Evolutionary conservation across 2,797 vertebrate species (phyloP).

Genomic region (Cryptoprocta ferox): DNA sequence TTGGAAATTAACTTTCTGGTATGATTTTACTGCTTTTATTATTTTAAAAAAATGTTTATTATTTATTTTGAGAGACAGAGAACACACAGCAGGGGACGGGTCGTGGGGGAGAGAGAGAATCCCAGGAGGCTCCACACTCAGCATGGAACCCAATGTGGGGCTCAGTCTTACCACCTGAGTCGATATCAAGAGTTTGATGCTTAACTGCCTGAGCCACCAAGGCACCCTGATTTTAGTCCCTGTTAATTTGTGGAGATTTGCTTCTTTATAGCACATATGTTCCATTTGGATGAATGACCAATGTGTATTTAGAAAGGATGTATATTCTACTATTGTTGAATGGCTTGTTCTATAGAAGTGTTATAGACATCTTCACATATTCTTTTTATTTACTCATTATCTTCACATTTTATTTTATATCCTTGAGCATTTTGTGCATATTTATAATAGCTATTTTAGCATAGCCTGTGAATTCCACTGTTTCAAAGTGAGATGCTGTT

Average conservation of each 20-base stretch:
- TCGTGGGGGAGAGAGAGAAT: too few species aligned
- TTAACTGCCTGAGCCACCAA: too few species aligned
- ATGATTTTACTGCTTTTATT: background rate
- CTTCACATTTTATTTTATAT: constrained; percentile 1
- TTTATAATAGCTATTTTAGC: background rate
- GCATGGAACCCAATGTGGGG: too few species aligned
- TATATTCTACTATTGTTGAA: background rate
- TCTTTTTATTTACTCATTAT: background rate
- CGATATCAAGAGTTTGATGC: too few species aligned
- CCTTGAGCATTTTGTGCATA: background rate
- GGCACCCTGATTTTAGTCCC: background rate
- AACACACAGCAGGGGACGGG: too few species aligned
- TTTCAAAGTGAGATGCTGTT: background rate
- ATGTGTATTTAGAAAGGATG: background rate
- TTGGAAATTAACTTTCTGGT: background rate
- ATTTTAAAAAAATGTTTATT: too few species aligned
- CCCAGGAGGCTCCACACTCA: too few species aligned
- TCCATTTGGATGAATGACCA: background rate
- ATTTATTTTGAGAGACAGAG: too few species aligned
- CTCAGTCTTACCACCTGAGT: too few species aligned
- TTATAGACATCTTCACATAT: background rate
- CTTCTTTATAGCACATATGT: background rate
- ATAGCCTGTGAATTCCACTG: background rate
- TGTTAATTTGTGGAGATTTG: background rate
- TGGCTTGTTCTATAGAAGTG: background rate